Base-by-base conservation (phyloP, 2,113 vertebrate genomes). In the Euleptes europaea region DNA sequence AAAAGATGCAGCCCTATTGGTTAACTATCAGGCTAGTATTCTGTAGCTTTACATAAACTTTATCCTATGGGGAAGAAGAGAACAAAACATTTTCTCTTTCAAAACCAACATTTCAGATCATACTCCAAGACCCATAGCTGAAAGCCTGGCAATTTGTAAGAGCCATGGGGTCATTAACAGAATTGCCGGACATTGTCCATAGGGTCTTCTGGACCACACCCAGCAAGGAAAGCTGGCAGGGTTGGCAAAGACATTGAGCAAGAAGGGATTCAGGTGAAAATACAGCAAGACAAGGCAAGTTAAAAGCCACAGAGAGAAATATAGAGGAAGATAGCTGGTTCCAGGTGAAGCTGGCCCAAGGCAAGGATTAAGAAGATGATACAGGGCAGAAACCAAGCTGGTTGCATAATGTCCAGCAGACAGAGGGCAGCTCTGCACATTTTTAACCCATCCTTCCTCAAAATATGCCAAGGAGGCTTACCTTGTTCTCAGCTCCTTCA, bases 21-120 rank as follows among this genome's bases (percentile, higher is more conserved):
- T 70, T 85, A 75, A 89, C 81, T 0, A 2, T 57, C 78, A 26
- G 81, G 86, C 69, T 0, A 0, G 42, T 1, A 1, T 40, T 78
- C 60, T 28, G 26, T 67, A 83, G 81, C 10, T 74, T 84, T 60
- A 63, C 21, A 1, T 33, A 0, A 8, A 1, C 60, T 51, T 14
- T n/a, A 76, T 75, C 60, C 35, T 75, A 70, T 76, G 60, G 51
- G 78, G 17, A 7, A 5, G 77, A 54, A 78, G 83, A 89, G 78
- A 40, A 12, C 7, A 67, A 28, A 54, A n/a, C 28, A 2, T 12
- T 60, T 44, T 75, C 38, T 69, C 33, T 47, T 17, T 17, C 3
- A 40, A 54, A 13, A 28, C 21, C 23, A 73, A 21, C 6, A 69
- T 70, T 67, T 80, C 35, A n/a, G 26, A 70, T 31, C n/a, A 66